Evolutionary conservation across 2,888 invertebrate genomes (phyloP), one percentile per base, ranked within the genome.

Genomic region (Polydesmus complanatus): DNA sequence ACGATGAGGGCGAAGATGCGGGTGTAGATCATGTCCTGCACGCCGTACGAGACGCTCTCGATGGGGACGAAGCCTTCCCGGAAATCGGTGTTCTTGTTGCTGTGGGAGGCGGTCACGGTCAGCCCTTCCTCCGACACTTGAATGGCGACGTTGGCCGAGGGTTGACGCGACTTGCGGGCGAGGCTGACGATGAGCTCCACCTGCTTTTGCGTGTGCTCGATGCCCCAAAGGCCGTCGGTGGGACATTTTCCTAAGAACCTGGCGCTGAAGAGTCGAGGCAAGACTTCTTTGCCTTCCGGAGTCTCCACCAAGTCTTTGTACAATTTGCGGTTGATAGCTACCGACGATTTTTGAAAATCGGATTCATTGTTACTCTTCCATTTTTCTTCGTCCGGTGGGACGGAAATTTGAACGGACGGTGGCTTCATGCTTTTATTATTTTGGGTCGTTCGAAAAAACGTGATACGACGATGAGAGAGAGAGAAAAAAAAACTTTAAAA

Each of bases 1-100:
- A 88, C 83, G 64, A 92, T 92, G 83, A 93, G 91, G 54, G 88
- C 89, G 75, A 92, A 92, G 0, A 93, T 90, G 64, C 91, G 78
- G 0, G 91, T 91, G 71, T 89, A 92, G 8, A 90, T 86, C 69
- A 92, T 77, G 74, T 92, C 92, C 70, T 90, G 89, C 0, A 87
- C 86, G 0, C 91, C 91, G 70, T 91, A 91, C 0, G 91, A 91
- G 56, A 93, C 90, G n/a, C 85, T 83, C 70, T 91, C 89, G 54
- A 91, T 88, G 58, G 84, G 81, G 74, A 84, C 85, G 76, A 74
- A 73, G 76, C 69, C 69, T 1, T 63, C 64, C n/a, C 66, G 66
- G 63, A 66, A 69, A 14, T 64, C 63, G n/a, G 65, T 65, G 58
- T 67, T 68, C 26, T 63, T 65, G 61, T 69, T 69, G 62, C 68